Evolutionary conservation across 2,113 vertebrate species (phyloP), one percentile per base, ranked within the genome.

Genomic region (Sinocyclocheilus grahami): DNA sequence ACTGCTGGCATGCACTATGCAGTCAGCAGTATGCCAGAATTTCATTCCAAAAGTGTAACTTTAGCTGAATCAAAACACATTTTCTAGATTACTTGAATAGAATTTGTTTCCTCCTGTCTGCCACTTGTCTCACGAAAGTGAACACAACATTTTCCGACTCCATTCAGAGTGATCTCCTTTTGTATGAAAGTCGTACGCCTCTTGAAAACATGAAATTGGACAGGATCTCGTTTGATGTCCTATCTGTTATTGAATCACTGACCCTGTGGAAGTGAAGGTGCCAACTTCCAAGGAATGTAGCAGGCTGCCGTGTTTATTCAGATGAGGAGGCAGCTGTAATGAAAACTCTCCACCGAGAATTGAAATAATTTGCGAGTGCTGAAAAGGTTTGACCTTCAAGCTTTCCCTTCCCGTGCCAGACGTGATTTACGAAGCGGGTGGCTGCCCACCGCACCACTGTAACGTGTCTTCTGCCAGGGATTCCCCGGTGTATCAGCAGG

Each of bases 261-360:
- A 83, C 46, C 39, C 33, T 39, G 53, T 30, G 65, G 42, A 84
- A 78, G 74, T 62, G 78, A 63, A 82, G 27, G 72, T 67, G 53
- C 83, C 69, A 60, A 85, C 33, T 86, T 90, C 18, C 58, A 86
- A 71, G 51, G 71, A 30, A 39, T 48, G 48, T 30, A 86, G 60
- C 81, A 33, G 16, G 53, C 71, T 72, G 82, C 87, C 78, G 78
- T 88, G 79, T 88, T 87, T 87, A 76, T 72, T 58, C 80, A 85
- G 51, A 88, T 90, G 87, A 85, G 85, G 67, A 86, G 89, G 71
- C 82, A 85, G 71, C 86, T 86, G 80, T 90, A 67, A 88, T 85
- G 85, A 82, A 88, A 78, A 89, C 82, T 84, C 78, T 85, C 78
- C 80, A 27, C 88, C 12, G 63, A 33, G 83, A 18, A 48, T 39